A percentile compares a stretch with the other conserved stretches of the same genome.
These are phyloP conservation scores for Taenaris catops DNA, from an alignment of 2,888 invertebrate species.

Conservation along the genomic window DNA sequence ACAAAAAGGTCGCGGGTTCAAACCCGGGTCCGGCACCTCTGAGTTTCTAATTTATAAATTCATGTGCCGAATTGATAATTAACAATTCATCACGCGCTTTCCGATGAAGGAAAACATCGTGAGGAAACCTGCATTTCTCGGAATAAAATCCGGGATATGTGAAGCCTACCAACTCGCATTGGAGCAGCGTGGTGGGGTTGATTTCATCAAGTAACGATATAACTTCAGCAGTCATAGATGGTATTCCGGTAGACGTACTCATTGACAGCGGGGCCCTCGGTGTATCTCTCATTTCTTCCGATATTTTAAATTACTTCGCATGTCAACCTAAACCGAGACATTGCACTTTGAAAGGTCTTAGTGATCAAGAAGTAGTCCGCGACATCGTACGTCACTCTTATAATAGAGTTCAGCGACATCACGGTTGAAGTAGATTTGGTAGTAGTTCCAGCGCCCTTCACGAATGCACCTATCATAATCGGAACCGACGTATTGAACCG, in stretches of 20 bases:
- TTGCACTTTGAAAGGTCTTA: slow-evolving; percentile 13
- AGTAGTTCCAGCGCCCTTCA: slow-evolving; percentile 12
- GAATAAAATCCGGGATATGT: no score
- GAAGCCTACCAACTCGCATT: no score
- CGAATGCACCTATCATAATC: slow-evolving; percentile 17
- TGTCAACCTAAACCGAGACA: slow-evolving; percentile 6
- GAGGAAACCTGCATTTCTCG: no score
- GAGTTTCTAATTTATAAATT: no score
- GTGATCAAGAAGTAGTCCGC: slow-evolving; percentile 7
- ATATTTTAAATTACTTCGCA: slow-evolving; percentile 15
- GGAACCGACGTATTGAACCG: slow-evolving; percentile 21
- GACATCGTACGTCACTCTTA: slow-evolving; percentile 13
- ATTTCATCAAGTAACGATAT: no score
- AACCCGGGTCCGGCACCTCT: no score
- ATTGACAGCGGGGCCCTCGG: slow-evolving; percentile 29
- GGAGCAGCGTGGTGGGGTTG: no score
- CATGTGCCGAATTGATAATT: no score
- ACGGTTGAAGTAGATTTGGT: slow-evolving; percentile 15
- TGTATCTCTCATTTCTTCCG: slow-evolving; percentile 9
- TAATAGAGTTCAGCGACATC: not conserved
- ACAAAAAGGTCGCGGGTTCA: no score
- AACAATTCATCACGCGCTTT: no score
- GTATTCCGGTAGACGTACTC: slow-evolving; percentile 21
- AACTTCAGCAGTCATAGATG: not conserved
- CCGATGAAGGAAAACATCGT: no score